Evolutionary conservation across 2,888 invertebrate genomes (phyloP), one percentile per base, ranked within the genome.

Genomic region (Noctua janthina): DNA sequence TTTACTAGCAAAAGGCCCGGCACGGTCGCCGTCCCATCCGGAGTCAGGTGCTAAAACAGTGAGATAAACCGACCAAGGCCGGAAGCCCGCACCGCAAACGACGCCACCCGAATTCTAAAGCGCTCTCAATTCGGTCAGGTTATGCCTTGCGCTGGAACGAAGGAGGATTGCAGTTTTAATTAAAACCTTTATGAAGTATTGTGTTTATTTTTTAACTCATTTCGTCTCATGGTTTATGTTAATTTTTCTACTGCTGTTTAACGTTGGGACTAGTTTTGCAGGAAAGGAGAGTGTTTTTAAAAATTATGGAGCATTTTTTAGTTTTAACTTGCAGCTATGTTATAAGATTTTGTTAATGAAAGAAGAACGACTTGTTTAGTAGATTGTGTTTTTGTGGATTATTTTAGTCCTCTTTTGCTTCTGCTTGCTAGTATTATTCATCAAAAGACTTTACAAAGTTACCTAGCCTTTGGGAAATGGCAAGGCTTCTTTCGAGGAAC

Each of bases 41-140:
- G 91, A 86, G 90, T 90, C 92, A 92, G 92, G 93, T 92, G 93
- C 90, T 92, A 92, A 92, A 92, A 92, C 91, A 92, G 86, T 90
- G 87, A 91, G 92, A 93, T 92, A 92, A 92, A 91, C 89, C 89
- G 87, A 81, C 90, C 88, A 87, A 87, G 79, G 78, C 79, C 88
- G 91, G 91, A 89, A 81, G 85, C 75, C 76, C 67, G 74, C 67
- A 23, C 76, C 78, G 70, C 79, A 78, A 87, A 87, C 83, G 75
- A 80, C 75, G 74, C 71, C 70, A 56, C 51, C 76, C 39, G 54
- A 88, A 85, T 78, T 82, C 82, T 79, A 78, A 81, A 86, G 76
- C 64, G 72, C 73, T 84, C 82, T 82, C 78, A 84, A 73, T 35
- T 87, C 75, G 69, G 73, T 69, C 56, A 84, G 85, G 74, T 75